Base-by-base conservation (phyloP, 1,140 invertebrate genomes). In the Arctopsyche grandis region DNA sequence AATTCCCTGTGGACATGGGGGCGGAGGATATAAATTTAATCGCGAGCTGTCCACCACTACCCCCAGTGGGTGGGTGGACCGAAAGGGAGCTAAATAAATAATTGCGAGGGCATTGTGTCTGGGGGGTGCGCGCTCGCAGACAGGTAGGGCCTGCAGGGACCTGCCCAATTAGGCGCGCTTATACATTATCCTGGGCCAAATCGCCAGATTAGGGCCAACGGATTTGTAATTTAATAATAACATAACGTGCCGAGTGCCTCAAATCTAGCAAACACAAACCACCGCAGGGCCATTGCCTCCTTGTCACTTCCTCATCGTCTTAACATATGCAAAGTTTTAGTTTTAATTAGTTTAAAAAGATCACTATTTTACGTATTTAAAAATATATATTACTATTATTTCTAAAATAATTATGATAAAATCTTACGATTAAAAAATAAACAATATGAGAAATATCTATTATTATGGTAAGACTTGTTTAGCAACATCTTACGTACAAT, bases 201-300 rank as follows among this genome's bases (percentile, higher is more conserved):
- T 82, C 81, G 81, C 66, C 79, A 79, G 81, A 82, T 82, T 82
- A 82, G 79, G 81, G 71, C 75, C 79, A 66, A 70, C 79, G 77
- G 81, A 82, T 80, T 82, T 77, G 75, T 82, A 82, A 82, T 82
- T 82, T 82, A 82, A 82, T 82, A 82, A 82, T 82, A 82, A 80
- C 79, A 82, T 82, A 82, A 82, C 81, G 81, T 82, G 81, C 78
- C 81, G 58, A 46, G 75, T 21, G 69, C 75, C 74, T 74, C 78
- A 82, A 78, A 82, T 79, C 79, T 82, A 82, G 56, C 75, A 52
- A 12, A 52, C 10, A 52, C 48, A 52, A 14, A 52, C 48, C 48
- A 12, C 10, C 48, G 10, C 48, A 52, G 29, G 29, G 7, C 29
- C 1, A 38, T 7, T 7, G 29, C 29, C 29, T 38, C 29, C n/a